Evolutionary conservation across 2,113 vertebrate genomes (phyloP).

Genomic region (Saimiri boliviensis): DNA sequence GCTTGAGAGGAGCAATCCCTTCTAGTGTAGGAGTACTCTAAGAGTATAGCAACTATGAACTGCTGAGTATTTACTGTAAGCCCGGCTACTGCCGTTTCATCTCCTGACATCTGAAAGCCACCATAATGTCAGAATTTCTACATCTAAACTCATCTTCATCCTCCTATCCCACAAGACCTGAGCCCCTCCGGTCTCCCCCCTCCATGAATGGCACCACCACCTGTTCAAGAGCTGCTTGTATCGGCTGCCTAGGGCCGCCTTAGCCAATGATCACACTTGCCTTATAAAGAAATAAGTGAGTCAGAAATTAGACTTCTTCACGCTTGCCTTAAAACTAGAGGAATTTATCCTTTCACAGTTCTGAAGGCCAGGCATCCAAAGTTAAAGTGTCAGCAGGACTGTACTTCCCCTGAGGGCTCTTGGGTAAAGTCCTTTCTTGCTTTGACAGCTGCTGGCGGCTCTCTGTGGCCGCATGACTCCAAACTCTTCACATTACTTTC

Average conservation of each 20-base stretch:
- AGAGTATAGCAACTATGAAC: not conserved
- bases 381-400: not conserved
- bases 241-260: not conserved
- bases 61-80: not conserved
- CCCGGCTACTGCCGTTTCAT: not conserved
- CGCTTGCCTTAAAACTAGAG: not conserved
- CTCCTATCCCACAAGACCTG: not conserved
- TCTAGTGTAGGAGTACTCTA: not conserved
- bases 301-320: not conserved
- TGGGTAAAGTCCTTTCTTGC: not conserved
- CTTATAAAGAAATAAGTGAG: not conserved
- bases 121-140: not conserved
- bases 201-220: accelerated
- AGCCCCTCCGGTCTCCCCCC: accelerated
- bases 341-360: not conserved
- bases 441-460: not conserved
- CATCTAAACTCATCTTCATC: not conserved
- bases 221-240: not conserved
- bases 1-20: not conserved
- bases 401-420: accelerated
- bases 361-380: not conserved
- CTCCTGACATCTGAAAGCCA: not conserved
- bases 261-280: not conserved
- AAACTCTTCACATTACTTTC: not conserved
- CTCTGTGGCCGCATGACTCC: not conserved